Evolutionary conservation across 2,113 vertebrate genomes (phyloP), one percentile per base, ranked within the genome.

Genomic region (Phalacrocorax aristotelis): DNA sequence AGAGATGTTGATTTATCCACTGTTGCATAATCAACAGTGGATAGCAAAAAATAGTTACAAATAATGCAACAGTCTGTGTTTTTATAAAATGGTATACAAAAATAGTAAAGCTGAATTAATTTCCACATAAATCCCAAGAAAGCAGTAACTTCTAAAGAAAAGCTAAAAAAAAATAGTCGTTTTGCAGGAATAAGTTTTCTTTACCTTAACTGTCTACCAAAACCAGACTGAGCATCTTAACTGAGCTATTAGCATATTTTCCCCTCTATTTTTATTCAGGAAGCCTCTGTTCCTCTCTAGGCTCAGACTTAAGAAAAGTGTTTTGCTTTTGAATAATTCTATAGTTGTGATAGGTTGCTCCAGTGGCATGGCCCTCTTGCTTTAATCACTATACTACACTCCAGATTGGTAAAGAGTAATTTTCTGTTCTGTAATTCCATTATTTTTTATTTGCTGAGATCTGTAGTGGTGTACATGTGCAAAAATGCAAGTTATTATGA

Each of bases 61-160:
- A 36, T n/a, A 92, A 48, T 7, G 25, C 30, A 89, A 84, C 25
- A 68, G n/a, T 80, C 82, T 87, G 25, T 88, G n/a, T 3, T 83
- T 75, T 80, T 86, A 68, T 79, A 58, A 85, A 92, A 85, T 29
- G 10, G 9, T 60, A 62, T 64, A 42, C 26, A 83, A 86, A 96
- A 95, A 78, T 36, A 77, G 54, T 65, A 88, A 82, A 95, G 29
- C n/a, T 91, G 74, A 94, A 94, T 87, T 92, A 70, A 88, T 89
- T 87, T 91, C 78, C 78, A 68, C 22, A 65, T 87, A 38, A 83
- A 89, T 65, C 84, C 34, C 61, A 82, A 64, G 44, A 68, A 11
- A 92, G 30, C 30, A 62, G 30, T 74, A 70, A 76, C 60, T 85
- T 82, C 38, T 78, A 48, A 64, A 48, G 54, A 83, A 95, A 77